Evolutionary conservation across 2,797 vertebrate genomes (phyloP), one percentile per base, ranked within the genome.

Genomic region (Gallirallus australis): DNA sequence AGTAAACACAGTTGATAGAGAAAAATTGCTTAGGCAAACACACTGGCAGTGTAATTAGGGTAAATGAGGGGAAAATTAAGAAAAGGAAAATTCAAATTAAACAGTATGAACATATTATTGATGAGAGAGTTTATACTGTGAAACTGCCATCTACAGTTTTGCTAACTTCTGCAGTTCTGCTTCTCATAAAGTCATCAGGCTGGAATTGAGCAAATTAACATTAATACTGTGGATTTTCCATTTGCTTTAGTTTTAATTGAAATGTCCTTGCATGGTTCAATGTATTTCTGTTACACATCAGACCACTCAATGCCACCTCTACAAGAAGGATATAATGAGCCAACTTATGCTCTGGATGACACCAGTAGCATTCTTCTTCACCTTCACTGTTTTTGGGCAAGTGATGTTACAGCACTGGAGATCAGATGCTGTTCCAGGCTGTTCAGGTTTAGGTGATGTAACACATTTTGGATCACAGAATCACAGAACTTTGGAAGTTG

Each of bases 61-160:
- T 68, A 91, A 94, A 90, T 68, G 30, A 82, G 53, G 84, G 69
- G 75, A 93, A 94, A 94, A 92, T 78, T 80, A 89, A 85, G 64
- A 60, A 71, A 92, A 82, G 37, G 54, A 71, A 95, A 93, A 78
- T 68, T 80, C 30, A 65, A 15, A 94, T 86, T 92, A 77, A 92
- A 61, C 52, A 65, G 19, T 84, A 25, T 9, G 28, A 68, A 47
- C 35, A 13, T 89, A 60, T 5, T 80, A 73, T 33, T 79, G 53
- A 60, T 71, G 71, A 80, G n/a, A 80, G 52, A 82, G 35, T 70
- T 82, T 72, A 63, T 56, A 14, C 31, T 37, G 10, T 23, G 42
- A 89, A 89, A 31, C n/a, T 79, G 48, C 45, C 77, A 60, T 56
- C 31, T 42, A 30, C 33, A 47, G 19, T 48, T 86, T 61, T 82